Conservation (phyloP, 2,797 vertebrate genomes). For the Fratercula arctica region DNA sequence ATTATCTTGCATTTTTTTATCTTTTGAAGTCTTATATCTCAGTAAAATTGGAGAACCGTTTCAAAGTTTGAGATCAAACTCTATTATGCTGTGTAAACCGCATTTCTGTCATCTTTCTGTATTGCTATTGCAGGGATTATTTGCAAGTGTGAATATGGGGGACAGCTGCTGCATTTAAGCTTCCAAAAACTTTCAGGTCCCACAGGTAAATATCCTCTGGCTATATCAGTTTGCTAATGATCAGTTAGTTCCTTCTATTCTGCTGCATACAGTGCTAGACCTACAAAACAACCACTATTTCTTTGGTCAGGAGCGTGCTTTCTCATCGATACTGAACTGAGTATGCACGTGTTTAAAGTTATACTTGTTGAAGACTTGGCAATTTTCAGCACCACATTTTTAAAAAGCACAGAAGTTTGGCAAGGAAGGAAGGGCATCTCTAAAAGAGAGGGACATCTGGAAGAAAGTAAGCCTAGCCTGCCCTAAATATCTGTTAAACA, state of each 20-base stretch:
- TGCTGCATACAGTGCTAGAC: background rate
- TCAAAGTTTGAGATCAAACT: background rate
- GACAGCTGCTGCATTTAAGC: background rate
- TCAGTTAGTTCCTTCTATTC: background rate
- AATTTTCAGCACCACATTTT: background rate
- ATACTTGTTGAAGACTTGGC: background rate
- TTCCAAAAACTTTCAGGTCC: background rate
- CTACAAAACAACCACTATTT: background rate
- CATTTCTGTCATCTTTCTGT: background rate
- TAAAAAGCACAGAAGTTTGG: background rate
- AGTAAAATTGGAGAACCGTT: background rate
- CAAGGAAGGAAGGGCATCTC: background rate
- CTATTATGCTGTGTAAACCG: background rate
- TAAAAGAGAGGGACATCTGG: background rate
- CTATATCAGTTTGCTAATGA: background rate
- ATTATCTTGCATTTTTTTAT: background rate
- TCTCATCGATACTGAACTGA: background rate
- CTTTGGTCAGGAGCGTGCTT: background rate
- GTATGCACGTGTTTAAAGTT: background rate
- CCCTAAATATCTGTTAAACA: background rate
- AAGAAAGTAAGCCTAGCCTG: background rate
- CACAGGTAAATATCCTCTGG: background rate
- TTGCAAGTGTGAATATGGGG: background rate
- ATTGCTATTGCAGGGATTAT: background rate
- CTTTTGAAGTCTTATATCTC: background rate